Conservation (phyloP, 2,113 vertebrate genomes). For the Caretta caretta region DNA sequence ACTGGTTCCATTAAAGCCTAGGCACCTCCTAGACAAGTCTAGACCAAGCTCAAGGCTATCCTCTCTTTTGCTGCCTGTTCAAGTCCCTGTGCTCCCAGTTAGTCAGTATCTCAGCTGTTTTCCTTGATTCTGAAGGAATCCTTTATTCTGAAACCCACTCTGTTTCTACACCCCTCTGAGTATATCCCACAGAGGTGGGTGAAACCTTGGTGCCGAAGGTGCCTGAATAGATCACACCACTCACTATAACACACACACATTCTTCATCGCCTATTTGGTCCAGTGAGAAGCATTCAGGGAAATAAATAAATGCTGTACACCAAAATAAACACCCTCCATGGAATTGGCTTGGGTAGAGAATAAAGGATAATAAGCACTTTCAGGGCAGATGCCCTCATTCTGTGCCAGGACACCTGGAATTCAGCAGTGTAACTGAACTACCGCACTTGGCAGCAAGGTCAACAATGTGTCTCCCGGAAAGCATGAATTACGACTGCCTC, state of each 20-base stretch:
- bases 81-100: not conserved
- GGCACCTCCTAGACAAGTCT: not conserved
- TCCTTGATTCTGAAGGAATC: not conserved
- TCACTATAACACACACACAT: not conserved
- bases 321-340: not conserved
- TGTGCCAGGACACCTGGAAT: not conserved
- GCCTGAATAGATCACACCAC: not conserved
- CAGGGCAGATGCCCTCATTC: not conserved
- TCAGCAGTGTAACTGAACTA: not conserved
- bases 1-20: not conserved
- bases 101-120: not conserved
- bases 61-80: not conserved
- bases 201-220: not conserved
- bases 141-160: not conserved
- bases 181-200: not conserved
- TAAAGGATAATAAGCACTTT: not conserved
- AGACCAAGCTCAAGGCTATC: not conserved
- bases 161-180: not conserved
- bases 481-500: not conserved
- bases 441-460: not conserved
- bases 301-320: not conserved
- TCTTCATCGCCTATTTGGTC: not conserved
- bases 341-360: not conserved
- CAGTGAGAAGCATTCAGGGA: not conserved
- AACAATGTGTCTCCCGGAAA: not conserved